Base-by-base conservation (phyloP, 2,888 invertebrate species). In the Norana najaformis region DNA sequence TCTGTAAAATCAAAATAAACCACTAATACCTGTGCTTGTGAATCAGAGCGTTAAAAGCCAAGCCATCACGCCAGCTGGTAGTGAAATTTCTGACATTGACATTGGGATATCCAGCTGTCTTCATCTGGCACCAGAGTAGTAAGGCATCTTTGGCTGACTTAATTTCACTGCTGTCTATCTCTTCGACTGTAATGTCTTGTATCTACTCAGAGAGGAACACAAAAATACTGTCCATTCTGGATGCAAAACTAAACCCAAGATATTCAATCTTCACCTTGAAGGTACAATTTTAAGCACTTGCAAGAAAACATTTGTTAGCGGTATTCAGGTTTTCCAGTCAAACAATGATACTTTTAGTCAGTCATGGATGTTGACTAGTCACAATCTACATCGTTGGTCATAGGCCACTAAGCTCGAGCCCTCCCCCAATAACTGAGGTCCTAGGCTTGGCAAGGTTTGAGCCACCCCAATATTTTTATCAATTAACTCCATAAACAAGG, bases 51-150 rank as follows among this genome's bases (percentile, higher is more conserved):
- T 99, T 99, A 96, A 99, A 99, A 35, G 99, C 99, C 91, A 99
- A 96, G 91, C 99, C 99, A 95, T 99, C 99, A 89, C 98, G 96
- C 99, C 99, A 99, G 14, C 98, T 98, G 38, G 98, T 98, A 83
- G 99, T 99, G 95, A 99, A 99, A 96, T 99, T 99, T 91, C 99
- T 96, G 37, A 99, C 98, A 95, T 99, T 99, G 38, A 99, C 99
- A 95, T 99, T 99, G 94, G 98, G 97, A 95, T 99, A 99, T 89
- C 99, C 99, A 83, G 99, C 99, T 0, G 99, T 99, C 96, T 99
- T 99, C 99, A 99, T 99, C 96, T 99, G 99, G 96, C 99, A 99
- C 99, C 99, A 99, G 90, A 99, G 96, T 88, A 99, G 96, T 90
- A 99, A 96, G 11, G 99, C 99, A 95, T 99, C 95, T 93, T 95